Conservation (phyloP, 2,113 vertebrate genomes). For the Perca flavescens region DNA sequence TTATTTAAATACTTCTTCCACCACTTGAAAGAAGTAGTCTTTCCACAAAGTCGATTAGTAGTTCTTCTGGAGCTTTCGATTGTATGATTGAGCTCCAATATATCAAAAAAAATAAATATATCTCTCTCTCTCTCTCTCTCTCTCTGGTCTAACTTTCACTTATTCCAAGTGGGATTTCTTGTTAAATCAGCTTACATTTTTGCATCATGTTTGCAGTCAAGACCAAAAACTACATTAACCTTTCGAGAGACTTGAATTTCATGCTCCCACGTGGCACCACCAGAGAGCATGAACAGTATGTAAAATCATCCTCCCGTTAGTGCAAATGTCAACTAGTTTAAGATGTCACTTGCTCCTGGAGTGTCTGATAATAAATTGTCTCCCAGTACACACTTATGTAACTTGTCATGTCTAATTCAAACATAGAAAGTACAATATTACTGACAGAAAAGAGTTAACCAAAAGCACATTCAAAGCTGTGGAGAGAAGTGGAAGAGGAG, state of each 20-base stretch:
- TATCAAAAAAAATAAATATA: too few species aligned
- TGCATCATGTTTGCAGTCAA: too few species aligned
- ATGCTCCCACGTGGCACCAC: constrained; percentile 22
- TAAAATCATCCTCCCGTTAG: background rate
- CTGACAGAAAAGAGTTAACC: background rate
- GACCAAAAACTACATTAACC: background rate
- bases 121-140: too few species aligned
- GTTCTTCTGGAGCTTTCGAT: too few species aligned
- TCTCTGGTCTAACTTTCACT: too few species aligned
- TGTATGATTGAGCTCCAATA: too few species aligned
- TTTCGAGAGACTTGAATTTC: background rate
- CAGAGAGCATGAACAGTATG: constrained; percentile 47
- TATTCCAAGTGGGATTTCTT: too few species aligned
- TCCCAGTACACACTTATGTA: background rate
- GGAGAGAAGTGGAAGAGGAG: background rate
- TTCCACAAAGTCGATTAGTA: too few species aligned
- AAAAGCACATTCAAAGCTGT: background rate
- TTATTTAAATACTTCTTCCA: too few species aligned
- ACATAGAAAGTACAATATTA: background rate
- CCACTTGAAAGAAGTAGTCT: too few species aligned
- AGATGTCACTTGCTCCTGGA: constrained; percentile 38
- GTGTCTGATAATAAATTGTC: constrained; percentile 8
- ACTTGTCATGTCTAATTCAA: background rate
- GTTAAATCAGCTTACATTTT: too few species aligned
- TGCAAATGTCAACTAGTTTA: constrained; percentile 48